Evolutionary conservation across 2,797 vertebrate species (phyloP), one percentile per base, ranked within the genome.

Genomic region (Capromys pilorides): DNA sequence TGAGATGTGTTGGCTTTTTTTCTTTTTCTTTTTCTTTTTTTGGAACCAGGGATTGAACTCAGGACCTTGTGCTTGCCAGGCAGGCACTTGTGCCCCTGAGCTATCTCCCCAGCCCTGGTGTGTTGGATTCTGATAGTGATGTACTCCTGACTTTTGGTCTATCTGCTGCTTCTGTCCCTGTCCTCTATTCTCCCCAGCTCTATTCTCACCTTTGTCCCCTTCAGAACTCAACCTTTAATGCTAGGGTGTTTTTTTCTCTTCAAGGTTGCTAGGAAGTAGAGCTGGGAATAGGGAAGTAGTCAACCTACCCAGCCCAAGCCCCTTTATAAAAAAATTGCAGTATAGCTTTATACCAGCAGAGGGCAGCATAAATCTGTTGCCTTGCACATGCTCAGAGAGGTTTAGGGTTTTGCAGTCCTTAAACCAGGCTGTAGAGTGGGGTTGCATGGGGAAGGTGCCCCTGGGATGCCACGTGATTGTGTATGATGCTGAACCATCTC

Each of bases 311-410:
- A 71, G 41, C 33, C 57, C 36, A 31, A 14, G 14, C 13, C 54
- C 86, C 69, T 54, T 62, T 83, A 62, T 39, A 91, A 88, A 93
- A 51, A 95, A 78, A 36, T 59, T 93, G 90, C 88, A 95, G 90
- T 90, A 80, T 51, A 86, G 28, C 54, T 84, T 0, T 86, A 89
- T 2, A 95, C 96, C 97, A 97, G 96, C 87, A 97, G 97, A 97
- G 97, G 97, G 97, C 95, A 97, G 96, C 96, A 97, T 95, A 96
- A 96, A 97, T 97, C 97, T 97, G 95, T 94, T 87, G 86, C 96
- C 91, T 95, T 97, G 96, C 96, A 97, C 96, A 96, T 97, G 96
- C 96, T 96, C 97, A 97, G 97, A 97, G 88, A 80, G 67, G 45
- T n/a, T 88, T 85, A 57, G 95, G 78, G 79, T 31, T 6, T 39